These are phyloP conservation scores for Mus spicilegus DNA, from an alignment of 2,113 vertebrate species.

Conservation along the genomic window DNA sequence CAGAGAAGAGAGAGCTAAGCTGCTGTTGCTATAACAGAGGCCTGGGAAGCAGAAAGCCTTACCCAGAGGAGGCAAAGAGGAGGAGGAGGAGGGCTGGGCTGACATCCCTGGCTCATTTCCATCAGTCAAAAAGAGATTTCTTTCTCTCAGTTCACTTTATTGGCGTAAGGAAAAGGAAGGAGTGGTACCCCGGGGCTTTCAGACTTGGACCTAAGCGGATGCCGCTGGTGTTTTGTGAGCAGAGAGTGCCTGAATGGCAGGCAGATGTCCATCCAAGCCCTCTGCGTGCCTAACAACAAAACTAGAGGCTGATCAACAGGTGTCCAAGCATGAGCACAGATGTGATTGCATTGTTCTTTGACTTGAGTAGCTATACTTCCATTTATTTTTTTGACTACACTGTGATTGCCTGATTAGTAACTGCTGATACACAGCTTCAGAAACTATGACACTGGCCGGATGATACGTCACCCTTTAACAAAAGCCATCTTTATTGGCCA, in stretches of 20 bases:
- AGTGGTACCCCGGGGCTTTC: not conserved
- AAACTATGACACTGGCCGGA: not conserved
- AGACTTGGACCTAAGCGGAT: not conserved
- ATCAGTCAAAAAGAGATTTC: not conserved
- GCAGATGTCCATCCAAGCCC: not conserved
- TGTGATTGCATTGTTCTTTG: not conserved
- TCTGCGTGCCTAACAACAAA: no score
- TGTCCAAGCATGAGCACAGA: not conserved
- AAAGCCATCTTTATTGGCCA: conserved; percentile 13
- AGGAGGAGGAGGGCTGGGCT: no score
- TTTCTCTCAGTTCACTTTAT: not conserved
- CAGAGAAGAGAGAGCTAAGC: not conserved
- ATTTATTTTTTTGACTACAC: not conserved
- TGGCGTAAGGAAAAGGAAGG: not conserved
- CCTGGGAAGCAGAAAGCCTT: not conserved
- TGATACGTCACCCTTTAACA: not conserved
- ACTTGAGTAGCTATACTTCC: not conserved
- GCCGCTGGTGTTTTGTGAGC: not conserved
- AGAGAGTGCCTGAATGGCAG: not conserved
- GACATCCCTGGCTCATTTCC: not conserved
- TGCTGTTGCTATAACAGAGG: not conserved
- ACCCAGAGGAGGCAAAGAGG: not conserved
- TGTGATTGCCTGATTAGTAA: not conserved
- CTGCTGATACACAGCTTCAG: not conserved
- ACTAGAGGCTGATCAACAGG: rapidly evolving